These are phyloP conservation scores for Psittacula echo DNA, from an alignment of 2,797 vertebrate species.

Conservation along the genomic window DNA sequence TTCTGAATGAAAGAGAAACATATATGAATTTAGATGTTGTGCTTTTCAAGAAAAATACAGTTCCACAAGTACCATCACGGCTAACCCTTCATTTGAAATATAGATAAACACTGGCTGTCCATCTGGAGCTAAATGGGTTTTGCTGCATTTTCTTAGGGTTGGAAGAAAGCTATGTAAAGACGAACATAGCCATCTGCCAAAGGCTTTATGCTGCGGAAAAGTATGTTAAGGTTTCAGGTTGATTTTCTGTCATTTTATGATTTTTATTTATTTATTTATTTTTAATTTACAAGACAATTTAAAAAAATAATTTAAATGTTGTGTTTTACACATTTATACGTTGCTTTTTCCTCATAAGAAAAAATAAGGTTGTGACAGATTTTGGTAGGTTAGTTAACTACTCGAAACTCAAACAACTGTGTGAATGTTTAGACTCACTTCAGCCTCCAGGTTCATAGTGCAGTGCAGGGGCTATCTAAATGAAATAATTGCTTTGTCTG, in stretches of 20 bases:
- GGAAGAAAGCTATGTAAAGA: background rate
- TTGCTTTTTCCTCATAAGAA: background rate
- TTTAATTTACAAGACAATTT: background rate
- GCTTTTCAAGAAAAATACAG: background rate
- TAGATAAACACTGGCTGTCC: background rate
- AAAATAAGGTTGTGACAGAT: background rate
- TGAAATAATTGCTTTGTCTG: constrained; percentile 66
- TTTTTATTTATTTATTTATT: background rate
- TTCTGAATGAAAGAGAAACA: background rate
- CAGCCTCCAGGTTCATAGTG: constrained; percentile 7
- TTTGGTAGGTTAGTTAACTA: background rate
- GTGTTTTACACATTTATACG: background rate
- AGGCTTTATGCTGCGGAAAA: background rate
- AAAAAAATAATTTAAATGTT: background rate
- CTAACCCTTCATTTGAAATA: background rate
- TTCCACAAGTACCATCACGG: background rate
- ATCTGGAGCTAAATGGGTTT: background rate
- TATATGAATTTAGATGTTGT: background rate
- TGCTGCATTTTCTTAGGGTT: background rate
- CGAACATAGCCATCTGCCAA: background rate
- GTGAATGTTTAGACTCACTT: constrained; percentile 25
- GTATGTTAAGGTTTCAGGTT: background rate
- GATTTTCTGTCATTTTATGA: background rate
- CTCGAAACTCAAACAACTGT: background rate
- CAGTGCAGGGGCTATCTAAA: constrained; percentile 33